Evolutionary conservation across 2,888 invertebrate genomes (phyloP).

Genomic region (Julus scanicus): DNA sequence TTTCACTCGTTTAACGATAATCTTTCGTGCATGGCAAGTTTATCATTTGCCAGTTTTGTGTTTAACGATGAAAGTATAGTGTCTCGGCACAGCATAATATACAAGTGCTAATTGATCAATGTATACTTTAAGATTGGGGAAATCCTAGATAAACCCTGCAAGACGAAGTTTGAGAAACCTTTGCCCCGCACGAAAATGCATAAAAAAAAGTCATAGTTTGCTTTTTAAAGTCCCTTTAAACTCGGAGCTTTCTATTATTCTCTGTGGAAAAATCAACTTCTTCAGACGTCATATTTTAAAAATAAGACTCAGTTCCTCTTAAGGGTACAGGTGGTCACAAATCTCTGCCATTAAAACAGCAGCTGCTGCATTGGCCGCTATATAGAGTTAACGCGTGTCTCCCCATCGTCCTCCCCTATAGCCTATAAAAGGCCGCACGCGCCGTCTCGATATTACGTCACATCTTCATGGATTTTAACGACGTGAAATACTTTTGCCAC

Average conservation of each 20-base stretch:
- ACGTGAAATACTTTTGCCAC: neutral
- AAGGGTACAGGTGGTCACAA: constrained; percentile 37
- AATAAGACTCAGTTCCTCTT: constrained; percentile 37
- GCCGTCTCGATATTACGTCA: constrained; percentile 44
- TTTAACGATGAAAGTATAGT: constrained; percentile 34
- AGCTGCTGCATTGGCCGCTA: neutral
- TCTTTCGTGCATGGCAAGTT: neutral
- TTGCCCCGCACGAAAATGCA: constrained; percentile 24
- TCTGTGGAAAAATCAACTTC: constrained; percentile 9
- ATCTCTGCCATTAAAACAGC: constrained; percentile 43
- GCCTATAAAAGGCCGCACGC: constrained; percentile 32
- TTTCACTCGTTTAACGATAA: neutral
- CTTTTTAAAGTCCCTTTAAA: constrained; percentile 31
- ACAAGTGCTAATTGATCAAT: constrained; percentile 26
- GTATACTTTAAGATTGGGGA: constrained; percentile 37
- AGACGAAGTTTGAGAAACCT: constrained; percentile 37
- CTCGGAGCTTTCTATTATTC: constrained; percentile 6
- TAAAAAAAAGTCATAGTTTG: constrained; percentile 7
- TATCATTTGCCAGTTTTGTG: constrained; percentile 19
- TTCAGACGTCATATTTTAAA: constrained; percentile 46
- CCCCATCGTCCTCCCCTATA: neutral
- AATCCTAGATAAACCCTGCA: neutral
- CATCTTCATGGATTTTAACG: neutral
- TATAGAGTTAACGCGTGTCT: constrained; percentile 17
- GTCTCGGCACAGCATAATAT: constrained; percentile 20